Conservation (phyloP, 2,797 vertebrate species). For the Pantherophis alleghaniensis region DNA sequence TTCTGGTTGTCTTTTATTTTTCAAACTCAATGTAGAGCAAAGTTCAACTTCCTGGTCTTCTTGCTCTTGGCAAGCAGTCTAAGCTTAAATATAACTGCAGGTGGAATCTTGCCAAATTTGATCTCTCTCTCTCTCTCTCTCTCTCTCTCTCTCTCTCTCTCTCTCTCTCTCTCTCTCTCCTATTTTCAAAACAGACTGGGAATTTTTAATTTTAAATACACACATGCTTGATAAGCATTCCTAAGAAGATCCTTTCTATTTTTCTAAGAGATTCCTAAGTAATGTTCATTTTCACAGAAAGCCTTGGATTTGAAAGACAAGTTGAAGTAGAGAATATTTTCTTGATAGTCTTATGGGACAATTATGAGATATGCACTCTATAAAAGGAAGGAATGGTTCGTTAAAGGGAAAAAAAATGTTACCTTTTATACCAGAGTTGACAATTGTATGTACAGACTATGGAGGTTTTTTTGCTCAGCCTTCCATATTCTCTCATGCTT, state of each 20-base stretch:
- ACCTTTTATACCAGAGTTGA: no score
- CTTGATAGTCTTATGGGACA: background rate
- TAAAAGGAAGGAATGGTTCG: background rate
- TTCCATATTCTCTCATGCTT: background rate
- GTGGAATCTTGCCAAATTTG: slow-evolving; percentile 24
- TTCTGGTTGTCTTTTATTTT: slow-evolving; percentile 32
- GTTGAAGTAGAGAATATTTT: background rate
- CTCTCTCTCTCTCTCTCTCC: background rate
- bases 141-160: background rate
- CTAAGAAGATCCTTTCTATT: background rate
- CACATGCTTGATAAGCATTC: background rate
- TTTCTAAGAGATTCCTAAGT: background rate
- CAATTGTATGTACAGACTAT: background rate
- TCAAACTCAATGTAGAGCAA: slow-evolving; percentile 61
- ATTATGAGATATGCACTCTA: background rate
- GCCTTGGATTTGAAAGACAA: background rate
- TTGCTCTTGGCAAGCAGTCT: slow-evolving; percentile 45
- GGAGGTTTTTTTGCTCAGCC: background rate
- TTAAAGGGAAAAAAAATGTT: background rate
- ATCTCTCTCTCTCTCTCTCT: background rate
- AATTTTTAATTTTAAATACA: background rate
- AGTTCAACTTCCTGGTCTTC: slow-evolving; percentile 53
- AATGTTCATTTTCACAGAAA: background rate
- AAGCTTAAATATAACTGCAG: slow-evolving; percentile 43
- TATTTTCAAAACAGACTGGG: slow-evolving; percentile 25